phyloP scores from a whole-genome alignment of 2,113 vertebrate species.

The Cettia cetti region DNA sequence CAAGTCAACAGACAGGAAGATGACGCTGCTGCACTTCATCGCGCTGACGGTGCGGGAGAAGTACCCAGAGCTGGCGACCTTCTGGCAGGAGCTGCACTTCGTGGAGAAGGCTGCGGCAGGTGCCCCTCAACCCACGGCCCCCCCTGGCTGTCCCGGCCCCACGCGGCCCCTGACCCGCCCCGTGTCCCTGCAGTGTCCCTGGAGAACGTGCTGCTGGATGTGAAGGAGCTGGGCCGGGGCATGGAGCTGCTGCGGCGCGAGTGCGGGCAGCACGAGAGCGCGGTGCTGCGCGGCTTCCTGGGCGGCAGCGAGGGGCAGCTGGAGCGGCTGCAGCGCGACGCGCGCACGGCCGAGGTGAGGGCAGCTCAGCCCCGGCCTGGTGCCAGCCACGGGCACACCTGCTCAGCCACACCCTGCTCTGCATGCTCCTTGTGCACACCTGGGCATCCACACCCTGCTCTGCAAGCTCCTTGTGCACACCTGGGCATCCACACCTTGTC shows the following conservation, averaged over 20 bases:
- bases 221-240: conserved; percentile 92
- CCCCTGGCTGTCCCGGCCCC: rapidly evolving
- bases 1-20: conserved; percentile 96
- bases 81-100: conserved; percentile 93
- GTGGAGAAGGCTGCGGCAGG: conserved; percentile 96
- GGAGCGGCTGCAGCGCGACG: conserved; percentile 90
- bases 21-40: conserved; percentile 95
- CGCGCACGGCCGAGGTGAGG: conserved; percentile 87
- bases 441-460: no score
- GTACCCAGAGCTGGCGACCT: conserved; percentile 87
- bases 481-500: rapidly evolving
- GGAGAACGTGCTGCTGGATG: conserved; percentile 93
- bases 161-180: neutral
- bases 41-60: conserved; percentile 93
- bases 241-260: conserved; percentile 93
- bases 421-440: rapidly evolving
- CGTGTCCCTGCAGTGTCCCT: conserved; percentile 80
- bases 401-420: rapidly evolving
- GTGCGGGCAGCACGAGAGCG: conserved; percentile 87
- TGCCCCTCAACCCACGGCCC: neutral
- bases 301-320: conserved; percentile 82
- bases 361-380: neutral
- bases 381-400: rapidly evolving
- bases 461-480: rapidly evolving
- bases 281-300: conserved; percentile 86